Percentiles rank a stretch among this genome's conserved stretches.
phyloP scores from a whole-genome alignment of 2,888 invertebrate species.

The Chouioia cunea region DNA sequence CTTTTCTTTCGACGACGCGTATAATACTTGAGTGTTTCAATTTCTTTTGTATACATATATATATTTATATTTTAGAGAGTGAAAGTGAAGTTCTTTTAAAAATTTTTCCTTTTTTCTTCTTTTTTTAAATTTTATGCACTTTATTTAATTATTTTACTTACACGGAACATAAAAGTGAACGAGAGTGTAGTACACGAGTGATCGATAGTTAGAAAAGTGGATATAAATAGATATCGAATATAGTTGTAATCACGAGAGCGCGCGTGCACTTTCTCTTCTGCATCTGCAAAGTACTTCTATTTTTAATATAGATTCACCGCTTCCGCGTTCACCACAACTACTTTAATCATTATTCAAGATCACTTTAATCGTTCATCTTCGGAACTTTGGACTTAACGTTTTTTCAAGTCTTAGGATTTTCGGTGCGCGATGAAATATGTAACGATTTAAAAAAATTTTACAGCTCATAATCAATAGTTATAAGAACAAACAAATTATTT shows the following conservation, averaged over 20 bases:
- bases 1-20: background rate
- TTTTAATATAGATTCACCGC: constrained; percentile 4
- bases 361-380: too few relatives aligned
- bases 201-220: too few relatives aligned
- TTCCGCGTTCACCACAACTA: constrained; percentile 21
- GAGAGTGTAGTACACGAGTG: constrained; percentile 6
- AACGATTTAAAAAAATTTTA: too few relatives aligned
- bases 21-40: background rate
- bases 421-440: too few relatives aligned
- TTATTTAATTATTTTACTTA: background rate
- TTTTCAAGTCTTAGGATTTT: too few relatives aligned
- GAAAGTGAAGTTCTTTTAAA: constrained; percentile 9
- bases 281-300: constrained; percentile 8
- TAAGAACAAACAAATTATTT: too few relatives aligned
- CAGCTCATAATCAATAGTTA: too few relatives aligned
- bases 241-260: too few relatives aligned
- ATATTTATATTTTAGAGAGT: background rate
- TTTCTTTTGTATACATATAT: background rate
- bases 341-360: too few relatives aligned
- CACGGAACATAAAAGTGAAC: background rate
- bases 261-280: constrained; percentile 14
- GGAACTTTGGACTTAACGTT: too few relatives aligned
- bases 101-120: background rate
- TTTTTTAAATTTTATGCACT: background rate
- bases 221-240: background rate